Evolutionary conservation across 2,113 vertebrate species (phyloP).

Genomic region (Sardina pilchardus): DNA sequence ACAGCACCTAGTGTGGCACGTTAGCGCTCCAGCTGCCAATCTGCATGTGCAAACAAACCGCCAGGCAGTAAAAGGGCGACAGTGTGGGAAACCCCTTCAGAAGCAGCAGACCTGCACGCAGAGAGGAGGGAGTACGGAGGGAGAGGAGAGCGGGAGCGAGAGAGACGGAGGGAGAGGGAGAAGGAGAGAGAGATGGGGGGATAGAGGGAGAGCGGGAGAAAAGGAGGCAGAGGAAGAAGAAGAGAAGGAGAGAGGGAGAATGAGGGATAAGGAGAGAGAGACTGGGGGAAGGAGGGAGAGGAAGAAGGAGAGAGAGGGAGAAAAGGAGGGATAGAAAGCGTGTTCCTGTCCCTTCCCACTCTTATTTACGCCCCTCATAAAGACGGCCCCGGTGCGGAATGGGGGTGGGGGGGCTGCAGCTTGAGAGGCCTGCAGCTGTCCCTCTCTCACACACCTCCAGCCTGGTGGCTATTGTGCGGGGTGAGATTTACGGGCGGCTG

Average conservation of each 20-base stretch:
- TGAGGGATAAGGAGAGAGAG: not conserved
- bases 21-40: conserved; percentile 23
- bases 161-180: conserved; percentile 42
- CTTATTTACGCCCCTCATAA: not conserved
- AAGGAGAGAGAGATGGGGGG: not conserved
- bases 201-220: conserved; percentile 41
- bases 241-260: not conserved
- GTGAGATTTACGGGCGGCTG: conserved; percentile 55
- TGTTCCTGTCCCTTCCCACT: not conserved
- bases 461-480: conserved; percentile 56
- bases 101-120: conserved; percentile 20
- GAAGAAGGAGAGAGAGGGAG: not conserved
- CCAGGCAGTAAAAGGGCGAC: conserved; percentile 23
- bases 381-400: not conserved
- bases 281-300: not conserved
- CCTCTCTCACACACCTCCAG: conserved; percentile 33
- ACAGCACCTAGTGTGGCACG: not conserved
- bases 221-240: not conserved
- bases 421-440: conserved; percentile 27
- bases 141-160: conserved; percentile 6
- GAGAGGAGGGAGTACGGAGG: conserved; percentile 43
- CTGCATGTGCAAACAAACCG: conserved; percentile 42
- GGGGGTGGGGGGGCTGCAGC: not conserved
- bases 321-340: not conserved
- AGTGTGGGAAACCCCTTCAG: conserved; percentile 36